phyloP scores from a whole-genome alignment of 2,888 invertebrate genomes.

The Ectobius pallidus region DNA sequence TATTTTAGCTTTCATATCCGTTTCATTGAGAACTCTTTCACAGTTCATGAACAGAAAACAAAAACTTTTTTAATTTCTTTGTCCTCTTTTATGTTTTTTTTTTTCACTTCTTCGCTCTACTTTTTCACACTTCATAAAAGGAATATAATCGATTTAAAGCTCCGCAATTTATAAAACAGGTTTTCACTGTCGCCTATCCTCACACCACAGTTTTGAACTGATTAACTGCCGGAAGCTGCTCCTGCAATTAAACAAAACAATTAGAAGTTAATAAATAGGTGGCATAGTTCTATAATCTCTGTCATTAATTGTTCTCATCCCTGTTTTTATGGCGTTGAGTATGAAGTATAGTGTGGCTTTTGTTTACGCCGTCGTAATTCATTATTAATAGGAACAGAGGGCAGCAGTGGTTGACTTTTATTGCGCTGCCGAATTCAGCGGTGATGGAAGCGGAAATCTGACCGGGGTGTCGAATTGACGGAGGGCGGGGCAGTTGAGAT shows the following conservation, averaged over 20 bases:
- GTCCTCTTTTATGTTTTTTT: no score
- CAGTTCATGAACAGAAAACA: no score
- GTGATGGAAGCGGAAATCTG: background rate
- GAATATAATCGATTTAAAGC: no score
- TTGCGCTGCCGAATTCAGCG: background rate
- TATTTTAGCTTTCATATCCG: no score
- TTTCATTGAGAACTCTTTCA: no score
- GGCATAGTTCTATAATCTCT: background rate
- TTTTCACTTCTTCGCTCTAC: no score
- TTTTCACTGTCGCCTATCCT: no score
- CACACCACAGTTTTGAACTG: no score
- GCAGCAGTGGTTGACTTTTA: constrained; percentile 12
- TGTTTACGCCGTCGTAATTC: constrained; percentile 1
- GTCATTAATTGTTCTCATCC: background rate
- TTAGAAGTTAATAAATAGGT: background rate
- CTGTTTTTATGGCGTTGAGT: background rate
- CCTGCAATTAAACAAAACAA: background rate
- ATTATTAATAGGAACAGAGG: constrained; percentile 14
- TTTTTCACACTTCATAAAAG: no score
- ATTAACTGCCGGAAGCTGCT: no score
- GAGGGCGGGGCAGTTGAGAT: background rate
- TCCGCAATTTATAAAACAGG: no score
- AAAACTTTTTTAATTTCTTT: no score
- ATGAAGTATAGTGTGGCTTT: background rate
- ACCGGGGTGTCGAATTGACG: constrained; percentile 13